phyloP scores from a whole-genome alignment of 2,888 invertebrate species.

The Tupiocoris notatus region DNA sequence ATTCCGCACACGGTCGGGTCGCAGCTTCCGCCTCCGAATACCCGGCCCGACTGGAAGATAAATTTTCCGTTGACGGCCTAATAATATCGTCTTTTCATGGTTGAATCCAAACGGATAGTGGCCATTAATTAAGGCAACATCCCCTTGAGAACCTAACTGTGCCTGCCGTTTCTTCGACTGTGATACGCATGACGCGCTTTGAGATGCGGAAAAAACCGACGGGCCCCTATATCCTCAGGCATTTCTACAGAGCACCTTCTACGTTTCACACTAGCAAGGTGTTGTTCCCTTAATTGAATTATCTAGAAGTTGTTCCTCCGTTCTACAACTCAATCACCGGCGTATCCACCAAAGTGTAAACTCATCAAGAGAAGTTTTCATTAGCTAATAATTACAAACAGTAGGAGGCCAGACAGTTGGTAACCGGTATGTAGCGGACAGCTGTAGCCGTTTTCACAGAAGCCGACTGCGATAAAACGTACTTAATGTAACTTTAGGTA shows the following conservation, averaged over 20 bases:
- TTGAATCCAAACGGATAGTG: background rate
- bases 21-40: too few species aligned
- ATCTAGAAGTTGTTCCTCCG: background rate
- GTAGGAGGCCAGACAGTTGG: background rate
- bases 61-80: background rate
- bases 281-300: background rate
- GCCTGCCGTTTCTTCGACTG: background rate
- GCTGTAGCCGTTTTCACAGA: too few species aligned
- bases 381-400: background rate
- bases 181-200: background rate
- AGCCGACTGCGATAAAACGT: too few species aligned
- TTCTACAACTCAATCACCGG: background rate
- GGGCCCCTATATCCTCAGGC: too few species aligned
- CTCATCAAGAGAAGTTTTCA: background rate
- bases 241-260: too few species aligned
- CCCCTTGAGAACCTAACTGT: background rate
- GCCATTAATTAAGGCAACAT: background rate
- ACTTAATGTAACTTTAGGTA: too few species aligned
- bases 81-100: background rate
- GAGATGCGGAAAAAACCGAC: too few species aligned
- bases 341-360: background rate
- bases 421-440: too few species aligned
- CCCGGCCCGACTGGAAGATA: background rate
- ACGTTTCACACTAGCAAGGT: background rate
- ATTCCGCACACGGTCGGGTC: too few species aligned